Evolutionary conservation across 2,113 vertebrate species (phyloP).

Genomic region (Gallinago paraguaiae): DNA sequence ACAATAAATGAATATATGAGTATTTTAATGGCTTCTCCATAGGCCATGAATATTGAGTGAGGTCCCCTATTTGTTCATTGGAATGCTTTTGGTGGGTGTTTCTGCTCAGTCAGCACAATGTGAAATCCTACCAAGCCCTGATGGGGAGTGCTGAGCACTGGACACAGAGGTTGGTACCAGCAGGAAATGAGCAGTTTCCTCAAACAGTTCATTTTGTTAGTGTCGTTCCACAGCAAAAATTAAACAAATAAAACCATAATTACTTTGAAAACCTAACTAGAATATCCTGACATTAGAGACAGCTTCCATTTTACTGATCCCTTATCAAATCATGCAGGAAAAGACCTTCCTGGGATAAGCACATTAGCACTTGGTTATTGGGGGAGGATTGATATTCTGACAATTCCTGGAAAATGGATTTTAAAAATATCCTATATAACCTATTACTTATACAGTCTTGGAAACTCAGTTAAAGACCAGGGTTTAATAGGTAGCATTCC

Average conservation of each 20-base stretch:
- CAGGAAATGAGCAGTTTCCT: conserved; percentile 60
- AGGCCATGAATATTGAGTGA: neutral
- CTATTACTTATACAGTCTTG: neutral
- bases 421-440: neutral
- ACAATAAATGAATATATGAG: neutral
- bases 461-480: neutral
- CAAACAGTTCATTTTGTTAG: conserved; percentile 27
- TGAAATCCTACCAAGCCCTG: neutral
- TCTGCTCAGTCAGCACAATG: conserved; percentile 13
- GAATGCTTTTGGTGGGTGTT: neutral
- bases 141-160: neutral
- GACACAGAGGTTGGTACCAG: neutral
- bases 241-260: conserved; percentile 51
- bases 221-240: conserved; percentile 35
- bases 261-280: conserved; percentile 42
- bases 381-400: conserved; percentile 5
- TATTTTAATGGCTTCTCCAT: neutral
- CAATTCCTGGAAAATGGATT: conserved; percentile 46
- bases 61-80: neutral
- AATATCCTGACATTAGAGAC: conserved; percentile 38
- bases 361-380: conserved; percentile 12
- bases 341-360: conserved; percentile 25
- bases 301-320: conserved; percentile 1
- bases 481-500: neutral
- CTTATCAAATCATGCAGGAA: conserved; percentile 52